These are phyloP conservation scores for Eucera pruinosa DNA, from an alignment of 2,888 invertebrate species.

Conservation along the genomic window DNA sequence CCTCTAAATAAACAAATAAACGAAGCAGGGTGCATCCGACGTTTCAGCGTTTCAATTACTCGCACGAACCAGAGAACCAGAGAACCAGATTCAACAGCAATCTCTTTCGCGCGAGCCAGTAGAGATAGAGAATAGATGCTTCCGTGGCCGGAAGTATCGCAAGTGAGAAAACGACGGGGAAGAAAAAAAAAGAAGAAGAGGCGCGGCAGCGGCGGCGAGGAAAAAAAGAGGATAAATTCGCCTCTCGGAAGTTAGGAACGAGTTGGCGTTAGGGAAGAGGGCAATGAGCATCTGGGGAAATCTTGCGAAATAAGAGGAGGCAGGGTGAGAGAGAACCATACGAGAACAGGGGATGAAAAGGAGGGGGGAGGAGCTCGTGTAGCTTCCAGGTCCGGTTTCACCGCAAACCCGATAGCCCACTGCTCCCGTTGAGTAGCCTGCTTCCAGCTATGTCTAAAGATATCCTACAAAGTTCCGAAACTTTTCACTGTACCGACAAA, in stretches of 20 bases:
- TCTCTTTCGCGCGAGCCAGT: slow-evolving; percentile 26
- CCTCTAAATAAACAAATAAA: neutral
- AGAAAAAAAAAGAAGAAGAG: slow-evolving; percentile 11
- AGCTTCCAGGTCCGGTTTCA: slow-evolving; percentile 74
- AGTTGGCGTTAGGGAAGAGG: slow-evolving; percentile 71
- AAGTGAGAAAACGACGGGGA: slow-evolving; percentile 54
- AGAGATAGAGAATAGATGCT: slow-evolving; percentile 49
- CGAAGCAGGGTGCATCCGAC: neutral
- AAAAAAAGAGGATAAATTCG: slow-evolving; percentile 63
- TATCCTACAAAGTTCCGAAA: slow-evolving; percentile 56
- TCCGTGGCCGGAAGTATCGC: slow-evolving; percentile 46
- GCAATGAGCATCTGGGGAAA: slow-evolving; percentile 80
- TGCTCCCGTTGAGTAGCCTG: slow-evolving; percentile 66
- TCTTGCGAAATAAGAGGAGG: slow-evolving; percentile 77
- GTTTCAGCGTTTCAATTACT: neutral
- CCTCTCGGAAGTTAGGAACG: slow-evolving; percentile 71
- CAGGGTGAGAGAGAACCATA: slow-evolving; percentile 48
- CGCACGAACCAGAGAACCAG: slow-evolving; percentile 37
- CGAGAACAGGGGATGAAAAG: neutral
- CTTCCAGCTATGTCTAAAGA: slow-evolving; percentile 48
- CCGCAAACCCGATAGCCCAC: slow-evolving; percentile 75
- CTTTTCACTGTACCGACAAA: slow-evolving; percentile 44
- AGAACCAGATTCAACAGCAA: slow-evolving; percentile 33
- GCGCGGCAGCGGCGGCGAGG: neutral
- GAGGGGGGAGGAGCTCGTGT: slow-evolving; percentile 55